These are phyloP conservation scores for Dolichotis patagonum DNA, from an alignment of 2,113 vertebrate genomes.

Conservation along the genomic window DNA sequence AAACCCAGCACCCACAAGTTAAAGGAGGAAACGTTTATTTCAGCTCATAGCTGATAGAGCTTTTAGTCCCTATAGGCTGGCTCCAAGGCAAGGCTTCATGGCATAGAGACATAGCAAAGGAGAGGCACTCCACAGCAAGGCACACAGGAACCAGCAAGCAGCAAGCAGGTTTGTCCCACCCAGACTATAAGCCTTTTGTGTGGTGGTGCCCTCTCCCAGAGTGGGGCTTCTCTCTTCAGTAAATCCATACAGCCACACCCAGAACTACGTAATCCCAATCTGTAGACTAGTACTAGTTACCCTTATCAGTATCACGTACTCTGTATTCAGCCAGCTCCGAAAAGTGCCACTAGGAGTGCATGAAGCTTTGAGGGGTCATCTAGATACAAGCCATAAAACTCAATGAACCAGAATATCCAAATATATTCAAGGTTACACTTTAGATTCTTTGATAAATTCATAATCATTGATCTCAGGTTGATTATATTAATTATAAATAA, in stretches of 20 bases:
- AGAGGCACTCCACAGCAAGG: background rate
- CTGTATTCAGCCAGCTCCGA: background rate
- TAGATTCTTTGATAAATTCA: slow-evolving; percentile 10
- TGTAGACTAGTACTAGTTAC: background rate
- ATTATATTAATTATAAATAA: background rate
- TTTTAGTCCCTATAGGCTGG: background rate
- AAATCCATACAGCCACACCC: background rate
- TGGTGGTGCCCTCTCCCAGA: background rate
- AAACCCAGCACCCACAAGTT: background rate
- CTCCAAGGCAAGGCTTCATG: background rate
- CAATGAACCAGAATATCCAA: background rate
- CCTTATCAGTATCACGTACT: background rate
- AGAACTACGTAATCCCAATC: background rate
- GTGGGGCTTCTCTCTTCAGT: background rate
- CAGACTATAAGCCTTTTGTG: background rate
- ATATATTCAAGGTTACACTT: background rate
- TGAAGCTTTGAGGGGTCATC: background rate
- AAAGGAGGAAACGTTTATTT: background rate
- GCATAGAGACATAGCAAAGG: background rate
- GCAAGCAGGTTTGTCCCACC: background rate
- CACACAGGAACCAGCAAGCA: background rate
- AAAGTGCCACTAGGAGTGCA: background rate
- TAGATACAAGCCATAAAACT: background rate
- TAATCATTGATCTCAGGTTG: background rate
- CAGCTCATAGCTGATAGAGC: background rate